phyloP scores from a whole-genome alignment of 2,797 vertebrate species.

The Tadarida brasiliensis region DNA sequence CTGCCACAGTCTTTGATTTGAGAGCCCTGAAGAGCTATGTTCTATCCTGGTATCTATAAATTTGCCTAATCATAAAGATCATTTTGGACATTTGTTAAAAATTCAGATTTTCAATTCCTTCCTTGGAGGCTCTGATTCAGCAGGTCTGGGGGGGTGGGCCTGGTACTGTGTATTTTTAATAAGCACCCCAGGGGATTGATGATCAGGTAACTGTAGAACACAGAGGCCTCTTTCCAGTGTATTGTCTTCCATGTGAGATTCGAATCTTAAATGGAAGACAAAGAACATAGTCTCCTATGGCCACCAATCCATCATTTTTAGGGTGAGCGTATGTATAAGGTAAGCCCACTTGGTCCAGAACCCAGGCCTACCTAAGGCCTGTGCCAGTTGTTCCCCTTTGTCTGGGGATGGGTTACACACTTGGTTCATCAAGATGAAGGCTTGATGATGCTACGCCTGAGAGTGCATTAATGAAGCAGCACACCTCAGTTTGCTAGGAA shows the following conservation, averaged over 20 bases:
- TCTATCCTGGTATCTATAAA: background rate
- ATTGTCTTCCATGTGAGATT: background rate
- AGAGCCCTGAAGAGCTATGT: background rate
- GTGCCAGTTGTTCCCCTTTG: background rate
- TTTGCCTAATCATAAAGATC: background rate
- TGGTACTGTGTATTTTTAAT: background rate
- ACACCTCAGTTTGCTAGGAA: background rate
- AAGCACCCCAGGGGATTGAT: background rate
- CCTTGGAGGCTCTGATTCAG: background rate
- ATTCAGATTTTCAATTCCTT: background rate
- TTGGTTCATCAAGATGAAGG: background rate
- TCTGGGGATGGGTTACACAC: background rate
- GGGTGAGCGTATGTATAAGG: background rate
- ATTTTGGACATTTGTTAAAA: background rate
- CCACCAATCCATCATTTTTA: background rate
- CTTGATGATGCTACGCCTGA: background rate
- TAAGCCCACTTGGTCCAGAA: background rate
- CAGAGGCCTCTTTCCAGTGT: background rate
- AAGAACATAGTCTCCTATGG: background rate
- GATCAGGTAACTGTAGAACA: background rate
- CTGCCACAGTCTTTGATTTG: background rate
- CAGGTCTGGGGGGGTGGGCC: background rate
- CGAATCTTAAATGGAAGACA: background rate
- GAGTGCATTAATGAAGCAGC: background rate
- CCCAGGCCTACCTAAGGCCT: background rate